A percentile compares a stretch with the other conserved stretches of the same genome.
These are phyloP conservation scores for Turritopsis rubra DNA, from an alignment of 30 jellyfish, hydroid and myxozoan species.

Conservation along the genomic window DNA sequence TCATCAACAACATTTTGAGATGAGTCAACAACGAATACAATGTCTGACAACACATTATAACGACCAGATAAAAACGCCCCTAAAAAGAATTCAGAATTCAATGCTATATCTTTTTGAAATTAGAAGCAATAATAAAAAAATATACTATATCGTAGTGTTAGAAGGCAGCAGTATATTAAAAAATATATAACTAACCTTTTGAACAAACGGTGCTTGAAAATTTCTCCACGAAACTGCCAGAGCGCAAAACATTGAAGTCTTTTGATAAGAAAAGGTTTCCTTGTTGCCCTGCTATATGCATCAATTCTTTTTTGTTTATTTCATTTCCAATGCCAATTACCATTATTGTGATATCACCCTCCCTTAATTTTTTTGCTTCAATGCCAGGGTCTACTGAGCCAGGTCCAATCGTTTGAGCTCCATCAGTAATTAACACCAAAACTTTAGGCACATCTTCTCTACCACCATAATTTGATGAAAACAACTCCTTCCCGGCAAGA, in stretches of 20 bases:
- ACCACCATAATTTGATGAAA: conserved; percentile 43
- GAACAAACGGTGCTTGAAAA: background rate
- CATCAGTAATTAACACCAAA: conserved; percentile 73
- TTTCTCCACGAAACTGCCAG: background rate
- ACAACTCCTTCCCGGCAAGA: conserved; percentile 50
- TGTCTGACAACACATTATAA: background rate
- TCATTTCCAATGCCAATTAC: conserved; percentile 79
- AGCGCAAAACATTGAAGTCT: background rate
- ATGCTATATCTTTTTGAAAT: no score
- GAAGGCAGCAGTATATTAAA: no score
- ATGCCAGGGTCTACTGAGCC: conserved; percentile 66
- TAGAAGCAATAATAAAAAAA: no score
- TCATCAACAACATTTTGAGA: background rate
- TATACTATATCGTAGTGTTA: no score
- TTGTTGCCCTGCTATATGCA: conserved; percentile 42
- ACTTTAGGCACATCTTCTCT: conserved; percentile 56
- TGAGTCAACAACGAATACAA: background rate
- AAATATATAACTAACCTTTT: background rate
- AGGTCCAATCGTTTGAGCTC: conserved; percentile 61
- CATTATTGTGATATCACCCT: conserved; percentile 41
- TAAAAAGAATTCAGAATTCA: no score
- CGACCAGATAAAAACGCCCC: background rate
- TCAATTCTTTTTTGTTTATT: conserved; percentile 43
- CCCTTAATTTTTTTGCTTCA: conserved; percentile 45
- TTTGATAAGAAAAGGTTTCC: background rate